phyloP scores from a whole-genome alignment of 2,888 invertebrate species.

The Entomobrya multifasciata region DNA sequence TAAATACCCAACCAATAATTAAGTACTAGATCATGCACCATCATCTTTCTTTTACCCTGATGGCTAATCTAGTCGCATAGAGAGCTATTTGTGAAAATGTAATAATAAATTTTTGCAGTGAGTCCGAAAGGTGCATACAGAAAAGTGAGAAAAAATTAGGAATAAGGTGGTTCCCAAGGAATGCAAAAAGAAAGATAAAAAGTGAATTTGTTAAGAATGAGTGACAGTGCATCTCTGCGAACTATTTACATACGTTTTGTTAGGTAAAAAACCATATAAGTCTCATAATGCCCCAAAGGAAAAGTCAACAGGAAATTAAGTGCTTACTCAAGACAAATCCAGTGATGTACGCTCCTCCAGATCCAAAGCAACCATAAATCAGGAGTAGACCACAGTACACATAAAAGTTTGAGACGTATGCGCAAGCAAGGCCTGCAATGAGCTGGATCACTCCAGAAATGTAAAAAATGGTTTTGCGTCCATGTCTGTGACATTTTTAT shows the following conservation, averaged over 20 bases:
- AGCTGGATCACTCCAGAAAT: slow-evolving; percentile 89
- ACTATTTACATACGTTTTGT: no score
- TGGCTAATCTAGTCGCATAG: no score
- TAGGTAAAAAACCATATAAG: not conserved
- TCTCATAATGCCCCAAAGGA: slow-evolving; percentile 1
- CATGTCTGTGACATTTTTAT: slow-evolving; percentile 82
- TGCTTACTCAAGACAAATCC: slow-evolving; percentile 83
- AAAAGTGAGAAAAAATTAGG: not conserved
- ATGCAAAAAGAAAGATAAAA: slow-evolving; percentile 39
- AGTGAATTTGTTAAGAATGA: not conserved
- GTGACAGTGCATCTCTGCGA: not conserved
- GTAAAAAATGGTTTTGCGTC: slow-evolving; percentile 90
- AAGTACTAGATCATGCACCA: not conserved
- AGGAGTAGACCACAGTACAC: slow-evolving; percentile 82
- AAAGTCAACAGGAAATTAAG: not conserved
- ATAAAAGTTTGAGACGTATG: slow-evolving; percentile 86
- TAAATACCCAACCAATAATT: not conserved
- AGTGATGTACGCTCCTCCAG: slow-evolving; percentile 88
- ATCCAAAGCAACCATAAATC: slow-evolving; percentile 90
- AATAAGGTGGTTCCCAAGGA: slow-evolving; percentile 34
- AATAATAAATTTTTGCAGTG: not conserved
- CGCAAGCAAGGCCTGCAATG: slow-evolving; percentile 87
- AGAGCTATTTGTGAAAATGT: no score
- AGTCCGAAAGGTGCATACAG: not conserved
- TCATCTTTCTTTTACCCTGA: not conserved